phyloP scores from a whole-genome alignment of 2,113 vertebrate genomes.

The Holacanthus passer region DNA sequence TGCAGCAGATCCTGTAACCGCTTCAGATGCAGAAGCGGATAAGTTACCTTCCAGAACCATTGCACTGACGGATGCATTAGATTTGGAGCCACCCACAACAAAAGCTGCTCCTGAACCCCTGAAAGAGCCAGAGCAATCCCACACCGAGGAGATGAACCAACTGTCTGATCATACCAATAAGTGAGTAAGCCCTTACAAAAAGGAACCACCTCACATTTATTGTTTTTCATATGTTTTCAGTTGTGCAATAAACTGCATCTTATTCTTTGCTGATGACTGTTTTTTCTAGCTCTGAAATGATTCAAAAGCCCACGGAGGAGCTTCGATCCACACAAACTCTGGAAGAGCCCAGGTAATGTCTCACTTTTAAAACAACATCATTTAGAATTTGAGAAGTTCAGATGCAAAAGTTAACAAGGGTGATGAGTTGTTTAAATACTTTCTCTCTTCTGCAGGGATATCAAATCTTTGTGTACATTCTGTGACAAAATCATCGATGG shows the following conservation, averaged over 20 bases:
- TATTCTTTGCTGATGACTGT: neutral
- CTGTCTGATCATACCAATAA: neutral
- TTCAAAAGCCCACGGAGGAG: slow-evolving; percentile 17
- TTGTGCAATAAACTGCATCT: slow-evolving; percentile 5
- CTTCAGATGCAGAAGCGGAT: slow-evolving; percentile 13
- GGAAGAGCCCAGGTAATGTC: slow-evolving; percentile 11
- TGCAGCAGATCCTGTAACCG: neutral
- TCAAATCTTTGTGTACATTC: slow-evolving; percentile 54
- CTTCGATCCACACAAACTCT: neutral
- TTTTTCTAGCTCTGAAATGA: slow-evolving; percentile 30
- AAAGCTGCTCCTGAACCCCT: slow-evolving; percentile 31
- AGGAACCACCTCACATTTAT: neutral
- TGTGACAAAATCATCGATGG: slow-evolving; percentile 70
- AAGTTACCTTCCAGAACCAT: neutral
- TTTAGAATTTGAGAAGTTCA: neutral
- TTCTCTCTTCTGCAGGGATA: slow-evolving; percentile 40
- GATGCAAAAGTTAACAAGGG: neutral
- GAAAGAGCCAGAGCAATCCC: slow-evolving; percentile 17
- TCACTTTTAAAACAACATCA: neutral
- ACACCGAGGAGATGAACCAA: slow-evolving; percentile 25
- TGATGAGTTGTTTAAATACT: neutral
- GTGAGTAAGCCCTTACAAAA: slow-evolving; percentile 42
- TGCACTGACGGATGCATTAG: slow-evolving; percentile 30
- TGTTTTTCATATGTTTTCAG: neutral
- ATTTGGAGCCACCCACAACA: neutral